Conservation (phyloP, 2,888 invertebrate genomes). For the Exocentrus adspersus region DNA sequence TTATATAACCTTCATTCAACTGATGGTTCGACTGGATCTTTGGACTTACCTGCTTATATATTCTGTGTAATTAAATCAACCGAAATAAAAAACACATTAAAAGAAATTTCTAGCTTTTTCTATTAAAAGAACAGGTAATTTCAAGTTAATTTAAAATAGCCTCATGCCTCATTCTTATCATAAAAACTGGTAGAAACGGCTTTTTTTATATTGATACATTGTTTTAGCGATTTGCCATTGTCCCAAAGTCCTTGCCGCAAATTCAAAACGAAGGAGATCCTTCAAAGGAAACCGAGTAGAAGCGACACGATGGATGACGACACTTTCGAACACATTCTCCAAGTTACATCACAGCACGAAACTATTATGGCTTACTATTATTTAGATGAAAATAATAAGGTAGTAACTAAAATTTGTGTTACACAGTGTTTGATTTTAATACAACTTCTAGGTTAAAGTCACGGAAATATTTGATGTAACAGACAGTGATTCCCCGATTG, state of each 20-base stretch:
- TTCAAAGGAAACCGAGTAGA: constrained; percentile 60
- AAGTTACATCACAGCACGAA: constrained; percentile 86
- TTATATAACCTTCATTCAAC: no score
- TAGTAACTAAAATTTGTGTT: constrained; percentile 56
- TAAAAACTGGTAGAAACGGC: no score
- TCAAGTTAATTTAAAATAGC: no score
- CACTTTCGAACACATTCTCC: constrained; percentile 76
- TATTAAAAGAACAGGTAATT: no score
- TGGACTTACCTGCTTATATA: no score
- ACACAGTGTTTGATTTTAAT: constrained; percentile 17
- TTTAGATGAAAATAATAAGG: constrained; percentile 86
- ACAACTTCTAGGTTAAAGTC: constrained; percentile 78
- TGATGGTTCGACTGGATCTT: no score
- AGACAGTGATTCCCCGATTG: constrained; percentile 75
- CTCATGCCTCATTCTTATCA: no score
- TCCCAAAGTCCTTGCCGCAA: constrained; percentile 54
- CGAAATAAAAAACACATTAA: no score
- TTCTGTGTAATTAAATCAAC: no score
- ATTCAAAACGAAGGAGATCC: constrained; percentile 57
- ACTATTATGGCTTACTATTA: constrained; percentile 92
- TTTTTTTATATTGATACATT: no score
- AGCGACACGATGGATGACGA: constrained; percentile 65
- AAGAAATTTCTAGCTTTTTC: no score
- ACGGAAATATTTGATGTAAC: constrained; percentile 92
- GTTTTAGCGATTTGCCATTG: constrained; percentile 57